Conservation (phyloP, 2,888 invertebrate genomes). For the Dasysyrphus albostriatus region DNA sequence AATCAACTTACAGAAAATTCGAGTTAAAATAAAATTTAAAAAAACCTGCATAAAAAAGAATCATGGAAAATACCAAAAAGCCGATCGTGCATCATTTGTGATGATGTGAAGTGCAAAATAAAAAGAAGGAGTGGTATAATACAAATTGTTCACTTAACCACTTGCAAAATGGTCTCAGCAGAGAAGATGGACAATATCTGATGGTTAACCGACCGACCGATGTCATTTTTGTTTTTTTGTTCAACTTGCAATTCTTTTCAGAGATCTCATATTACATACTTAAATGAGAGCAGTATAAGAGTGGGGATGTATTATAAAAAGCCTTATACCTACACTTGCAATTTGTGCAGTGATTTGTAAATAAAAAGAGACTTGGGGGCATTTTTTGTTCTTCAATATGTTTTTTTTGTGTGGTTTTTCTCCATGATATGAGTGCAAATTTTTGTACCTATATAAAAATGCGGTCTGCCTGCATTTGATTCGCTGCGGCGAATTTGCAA, state of each 20-base stretch:
- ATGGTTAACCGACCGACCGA: background rate
- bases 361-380: constrained; percentile 50
- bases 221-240: background rate
- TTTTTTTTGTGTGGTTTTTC: constrained; percentile 29
- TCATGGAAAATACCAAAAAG: constrained; percentile 7
- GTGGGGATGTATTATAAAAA: constrained; percentile 34
- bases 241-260: constrained; percentile 8
- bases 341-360: constrained; percentile 54
- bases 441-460: background rate
- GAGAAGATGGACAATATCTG: constrained; percentile 27
- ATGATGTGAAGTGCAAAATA: constrained; percentile 41
- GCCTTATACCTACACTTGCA: constrained; percentile 46
- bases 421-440: constrained; percentile 43
- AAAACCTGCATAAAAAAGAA: constrained; percentile 18
- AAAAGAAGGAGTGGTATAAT: constrained; percentile 62
- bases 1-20: background rate
- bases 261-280: constrained; percentile 57
- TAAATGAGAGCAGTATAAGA: background rate
- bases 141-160: constrained; percentile 28
- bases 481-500: constrained; percentile 67
- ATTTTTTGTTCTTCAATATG: constrained; percentile 4
- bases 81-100: constrained; percentile 19
- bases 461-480: constrained; percentile 44
- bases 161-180: constrained; percentile 40
- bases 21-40: background rate